Base-by-base conservation (phyloP, 2,797 vertebrate genomes). In the Aeoliscus strigatus region DNA sequence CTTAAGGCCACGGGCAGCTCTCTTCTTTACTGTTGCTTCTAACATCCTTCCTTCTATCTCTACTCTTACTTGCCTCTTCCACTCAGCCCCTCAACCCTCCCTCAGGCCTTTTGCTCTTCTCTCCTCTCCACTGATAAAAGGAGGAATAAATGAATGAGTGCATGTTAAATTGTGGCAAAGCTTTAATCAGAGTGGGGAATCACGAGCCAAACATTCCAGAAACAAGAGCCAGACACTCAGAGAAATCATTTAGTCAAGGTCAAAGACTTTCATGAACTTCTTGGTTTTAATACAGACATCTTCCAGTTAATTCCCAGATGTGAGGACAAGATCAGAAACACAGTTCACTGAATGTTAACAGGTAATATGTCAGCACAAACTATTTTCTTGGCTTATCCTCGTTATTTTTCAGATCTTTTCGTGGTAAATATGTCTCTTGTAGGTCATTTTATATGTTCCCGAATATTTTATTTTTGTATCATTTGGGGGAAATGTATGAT, bases 101-200 rank as follows among this genome's bases (percentile, higher is more conserved):
- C 63, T 1, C 4, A 67, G 62, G 66, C 45, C 58, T 41, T 47
- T 28, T 35, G 30, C 57, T 44, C 63, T 13, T 42, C 37, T 57
- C 35, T 54, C 39, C 27, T 6, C 7, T 28, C 39, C 7, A 25
- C 45, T 75, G 79, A 85, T 82, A 66, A 82, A 85, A 84, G 73
- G 50, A 58, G 55, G 51, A 45, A 61, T 58, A 76, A 77, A 82
- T 76, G 66, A 76, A 69, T 60, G 51, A 58, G 64, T 66, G 65
- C 70, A 75, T 73, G 75, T 60, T 75, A 59, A 79, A 80, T 82
- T 78, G 70, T 47, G 61, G 60, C 46, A 55, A n/a, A 66, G 71
- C 67, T 82, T 81, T 82, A 73, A 84, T 81, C 78, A 66, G 51
- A 52, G 41, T 35, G 39, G 41, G 41, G 69, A 63, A 67, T 48